A percentile compares a stretch with the other conserved stretches of the same genome.
Evolutionary conservation across 2,797 vertebrate genomes (phyloP).

Genomic region (Anabas testudineus): DNA sequence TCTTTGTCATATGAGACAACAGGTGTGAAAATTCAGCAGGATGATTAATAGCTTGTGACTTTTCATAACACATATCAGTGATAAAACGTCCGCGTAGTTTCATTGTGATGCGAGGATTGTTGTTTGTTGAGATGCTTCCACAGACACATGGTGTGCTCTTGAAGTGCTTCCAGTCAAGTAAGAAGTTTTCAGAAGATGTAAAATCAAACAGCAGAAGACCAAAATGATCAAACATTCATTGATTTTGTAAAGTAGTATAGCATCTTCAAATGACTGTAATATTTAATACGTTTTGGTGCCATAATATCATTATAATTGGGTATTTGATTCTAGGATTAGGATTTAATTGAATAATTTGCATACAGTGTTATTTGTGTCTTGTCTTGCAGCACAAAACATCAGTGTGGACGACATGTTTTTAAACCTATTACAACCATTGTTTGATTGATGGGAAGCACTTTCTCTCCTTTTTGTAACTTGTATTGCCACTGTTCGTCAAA

Average conservation of each 20-base stretch:
- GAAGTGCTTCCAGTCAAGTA: slow-evolving; percentile 66
- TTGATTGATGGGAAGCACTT: slow-evolving; percentile 49
- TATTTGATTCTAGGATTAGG: slow-evolving; percentile 36
- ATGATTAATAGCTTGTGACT: slow-evolving; percentile 5
- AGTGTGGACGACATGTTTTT: slow-evolving; percentile 33
- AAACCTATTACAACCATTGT: slow-evolving; percentile 27
- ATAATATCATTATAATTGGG: slow-evolving; percentile 38
- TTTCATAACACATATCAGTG: slow-evolving; percentile 39
- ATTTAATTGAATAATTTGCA: slow-evolving; percentile 11
- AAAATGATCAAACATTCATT: slow-evolving; percentile 27
- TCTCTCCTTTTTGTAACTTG: slow-evolving; percentile 60
- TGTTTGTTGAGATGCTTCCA: slow-evolving; percentile 53
- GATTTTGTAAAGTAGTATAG: slow-evolving; percentile 25
- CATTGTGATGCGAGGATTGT: slow-evolving; percentile 21
- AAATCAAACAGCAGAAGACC: slow-evolving; percentile 37
- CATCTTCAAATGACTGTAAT: slow-evolving; percentile 16
- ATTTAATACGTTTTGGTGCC: slow-evolving; percentile 42
- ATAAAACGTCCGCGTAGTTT: slow-evolving; percentile 33
- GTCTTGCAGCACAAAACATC: slow-evolving; percentile 40
- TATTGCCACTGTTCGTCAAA: slow-evolving; percentile 58
- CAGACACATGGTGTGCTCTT: slow-evolving; percentile 36
- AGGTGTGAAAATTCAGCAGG: slow-evolving; percentile 9
- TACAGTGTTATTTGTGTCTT: slow-evolving; percentile 34
- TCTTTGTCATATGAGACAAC: slow-evolving; percentile 32
- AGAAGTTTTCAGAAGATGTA: slow-evolving; percentile 22